Evolutionary conservation across 2,797 vertebrate genomes (phyloP).

Genomic region (Vespertilio murinus): DNA sequence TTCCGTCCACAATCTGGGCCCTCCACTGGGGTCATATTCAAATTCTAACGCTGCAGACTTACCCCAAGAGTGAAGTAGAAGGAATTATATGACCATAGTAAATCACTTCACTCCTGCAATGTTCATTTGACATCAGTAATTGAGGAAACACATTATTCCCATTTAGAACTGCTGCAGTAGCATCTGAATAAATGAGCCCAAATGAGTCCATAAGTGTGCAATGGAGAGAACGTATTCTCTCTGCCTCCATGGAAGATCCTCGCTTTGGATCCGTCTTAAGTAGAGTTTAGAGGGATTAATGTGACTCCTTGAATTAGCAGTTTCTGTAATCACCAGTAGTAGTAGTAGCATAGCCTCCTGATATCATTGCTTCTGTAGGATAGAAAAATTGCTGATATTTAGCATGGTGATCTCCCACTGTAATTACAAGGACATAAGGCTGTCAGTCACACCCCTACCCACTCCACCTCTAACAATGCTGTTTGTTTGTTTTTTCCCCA

Average conservation of each 20-base stretch:
- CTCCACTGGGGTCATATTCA: neutral
- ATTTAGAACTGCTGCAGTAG: neutral
- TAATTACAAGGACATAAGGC: neutral
- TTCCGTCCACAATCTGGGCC: neutral
- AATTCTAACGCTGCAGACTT: neutral
- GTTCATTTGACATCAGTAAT: neutral
- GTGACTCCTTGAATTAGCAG: neutral
- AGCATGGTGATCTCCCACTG: neutral
- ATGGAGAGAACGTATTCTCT: neutral
- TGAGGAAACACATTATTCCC: neutral
- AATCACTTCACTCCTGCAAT: neutral
- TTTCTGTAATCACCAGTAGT: neutral
- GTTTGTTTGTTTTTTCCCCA: neutral
- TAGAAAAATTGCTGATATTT: constrained; percentile 1
- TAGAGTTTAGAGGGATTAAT: neutral
- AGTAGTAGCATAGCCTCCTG: neutral
- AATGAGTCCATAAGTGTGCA: neutral
- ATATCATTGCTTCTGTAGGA: neutral
- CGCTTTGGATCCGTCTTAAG: neutral
- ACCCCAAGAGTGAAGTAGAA: neutral
- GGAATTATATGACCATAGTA: neutral
- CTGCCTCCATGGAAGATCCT: neutral
- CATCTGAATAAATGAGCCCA: neutral
- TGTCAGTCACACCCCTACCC: neutral
- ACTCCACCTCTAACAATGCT: neutral